Evolutionary conservation across 2,888 invertebrate genomes (phyloP).

Genomic region (Noctua comes): DNA sequence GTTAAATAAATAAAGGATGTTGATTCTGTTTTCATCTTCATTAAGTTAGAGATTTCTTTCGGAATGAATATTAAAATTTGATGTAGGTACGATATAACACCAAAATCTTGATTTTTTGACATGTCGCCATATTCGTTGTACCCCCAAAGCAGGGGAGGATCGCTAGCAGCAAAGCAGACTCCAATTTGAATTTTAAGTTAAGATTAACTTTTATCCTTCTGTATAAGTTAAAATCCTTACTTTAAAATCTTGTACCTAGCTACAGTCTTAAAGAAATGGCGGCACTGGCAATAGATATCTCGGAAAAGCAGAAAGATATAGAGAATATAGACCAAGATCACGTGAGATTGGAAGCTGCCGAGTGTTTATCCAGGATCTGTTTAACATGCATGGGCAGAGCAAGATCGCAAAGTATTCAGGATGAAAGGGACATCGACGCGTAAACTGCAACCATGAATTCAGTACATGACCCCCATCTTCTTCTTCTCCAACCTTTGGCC

Average conservation of each 20-base stretch:
- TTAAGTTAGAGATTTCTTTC: too few species aligned
- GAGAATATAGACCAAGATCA: conserved; percentile 9
- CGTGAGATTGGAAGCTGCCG: not conserved
- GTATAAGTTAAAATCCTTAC: too few species aligned
- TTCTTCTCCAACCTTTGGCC: too few species aligned
- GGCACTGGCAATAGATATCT: not conserved
- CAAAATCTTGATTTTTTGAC: not conserved
- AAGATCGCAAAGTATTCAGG: not conserved
- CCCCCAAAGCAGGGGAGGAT: not conserved
- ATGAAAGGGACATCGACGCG: not conserved
- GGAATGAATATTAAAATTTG: too few species aligned
- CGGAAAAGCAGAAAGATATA: conserved; percentile 1
- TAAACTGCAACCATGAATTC: not conserved
- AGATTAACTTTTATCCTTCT: not conserved
- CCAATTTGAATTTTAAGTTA: not conserved
- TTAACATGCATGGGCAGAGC: not conserved
- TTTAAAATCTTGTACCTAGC: too few species aligned
- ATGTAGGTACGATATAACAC: too few species aligned
- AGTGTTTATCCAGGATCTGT: not conserved
- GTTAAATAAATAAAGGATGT: too few species aligned
- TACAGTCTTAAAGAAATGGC: not conserved
- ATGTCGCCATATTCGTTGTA: not conserved
- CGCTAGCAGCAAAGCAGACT: not conserved
- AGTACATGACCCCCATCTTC: too few species aligned
- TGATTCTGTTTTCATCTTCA: too few species aligned